Evolutionary conservation across 2,888 invertebrate genomes (phyloP).

Genomic region (Drosophila macrospina): DNA sequence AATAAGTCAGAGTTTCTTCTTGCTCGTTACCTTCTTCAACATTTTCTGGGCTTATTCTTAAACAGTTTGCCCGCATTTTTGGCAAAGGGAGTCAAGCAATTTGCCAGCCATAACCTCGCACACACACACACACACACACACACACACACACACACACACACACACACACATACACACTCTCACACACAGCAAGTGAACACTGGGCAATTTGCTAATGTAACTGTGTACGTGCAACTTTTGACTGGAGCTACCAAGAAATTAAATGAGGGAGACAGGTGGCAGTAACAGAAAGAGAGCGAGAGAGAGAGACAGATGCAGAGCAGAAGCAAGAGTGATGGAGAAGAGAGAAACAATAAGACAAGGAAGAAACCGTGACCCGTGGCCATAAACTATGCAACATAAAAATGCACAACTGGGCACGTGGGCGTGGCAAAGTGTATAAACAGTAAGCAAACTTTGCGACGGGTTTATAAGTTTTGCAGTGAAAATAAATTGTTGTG

Average conservation of each 20-base stretch:
- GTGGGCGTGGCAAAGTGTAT: constrained; percentile 56
- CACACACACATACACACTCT: constrained; percentile 28
- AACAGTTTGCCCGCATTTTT: constrained; percentile 52
- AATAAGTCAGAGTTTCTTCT: neutral
- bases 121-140: constrained; percentile 12
- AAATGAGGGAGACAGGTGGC: constrained; percentile 39
- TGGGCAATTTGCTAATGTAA: constrained; percentile 73
- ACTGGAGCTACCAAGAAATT: constrained; percentile 62
- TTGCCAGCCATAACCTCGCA: constrained; percentile 45
- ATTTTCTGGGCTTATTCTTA: constrained; percentile 51
- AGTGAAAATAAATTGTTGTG: constrained; percentile 53
- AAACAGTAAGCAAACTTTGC: constrained; percentile 65
- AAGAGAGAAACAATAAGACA: constrained; percentile 39
- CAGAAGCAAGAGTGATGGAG: neutral
- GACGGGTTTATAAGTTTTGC: constrained; percentile 63
- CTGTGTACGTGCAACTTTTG: constrained; percentile 62
- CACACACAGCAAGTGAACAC: constrained; percentile 12
- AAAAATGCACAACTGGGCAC: constrained; percentile 52
- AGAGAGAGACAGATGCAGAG: neutral
- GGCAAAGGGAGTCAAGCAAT: constrained; percentile 46
- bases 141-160: constrained; percentile 29
- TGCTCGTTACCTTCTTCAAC: constrained; percentile 19
- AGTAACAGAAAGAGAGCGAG: neutral
- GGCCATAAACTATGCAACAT: constrained; percentile 60
- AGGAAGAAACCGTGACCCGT: constrained; percentile 43